Evolutionary conservation across 23 tunicate genomes (phyloP), one percentile per base, ranked within the genome.

Genomic region (Ciona savignyi): DNA sequence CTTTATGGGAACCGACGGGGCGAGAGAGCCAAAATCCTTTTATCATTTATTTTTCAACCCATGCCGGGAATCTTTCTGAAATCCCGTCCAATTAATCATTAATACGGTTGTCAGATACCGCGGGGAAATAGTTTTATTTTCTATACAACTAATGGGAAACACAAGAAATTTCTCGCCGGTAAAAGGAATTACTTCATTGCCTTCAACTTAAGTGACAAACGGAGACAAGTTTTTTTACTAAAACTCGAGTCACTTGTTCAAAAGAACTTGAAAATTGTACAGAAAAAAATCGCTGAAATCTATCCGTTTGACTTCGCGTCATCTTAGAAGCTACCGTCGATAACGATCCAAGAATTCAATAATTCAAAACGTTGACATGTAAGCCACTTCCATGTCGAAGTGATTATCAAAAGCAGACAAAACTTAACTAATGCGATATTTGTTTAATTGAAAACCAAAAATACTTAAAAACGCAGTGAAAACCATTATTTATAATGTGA

Each of bases 51-150:
- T 42, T 42, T 42, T 15, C 11, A 15, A 42, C 56, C 11, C 56
- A 15, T 9, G 56, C 15, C 56, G 56, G 56, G 56, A 42, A 42
- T 42, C 56, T 42, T 42, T 15, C 15, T 42, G 56, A 42, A 42
- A 42, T 42, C 56, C 56, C 56, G 56, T 42, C 56, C 56, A 42
- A 42, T 42, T 42, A 42, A 42, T 42, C 56, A 42, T 42, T 42
- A 42, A 42, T 42, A 42, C 56, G 56, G 56, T 15, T 42, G 56
- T 42, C 56, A 42, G 56, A 6, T 9, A 15, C 56, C 56, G 56
- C 11, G 56, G 15, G 56, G 15, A 42, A 42, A 6, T 6, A 15
- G 9, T 42, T 42, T 42, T 42, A 42, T 42, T 42, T 42, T 42
- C 15, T 42, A n/a, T n/a, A n/a, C 56, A 42, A 42, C 56, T 42